Evolutionary conservation across 2,888 invertebrate genomes (phyloP).

Genomic region (Apotomis capreana): DNA sequence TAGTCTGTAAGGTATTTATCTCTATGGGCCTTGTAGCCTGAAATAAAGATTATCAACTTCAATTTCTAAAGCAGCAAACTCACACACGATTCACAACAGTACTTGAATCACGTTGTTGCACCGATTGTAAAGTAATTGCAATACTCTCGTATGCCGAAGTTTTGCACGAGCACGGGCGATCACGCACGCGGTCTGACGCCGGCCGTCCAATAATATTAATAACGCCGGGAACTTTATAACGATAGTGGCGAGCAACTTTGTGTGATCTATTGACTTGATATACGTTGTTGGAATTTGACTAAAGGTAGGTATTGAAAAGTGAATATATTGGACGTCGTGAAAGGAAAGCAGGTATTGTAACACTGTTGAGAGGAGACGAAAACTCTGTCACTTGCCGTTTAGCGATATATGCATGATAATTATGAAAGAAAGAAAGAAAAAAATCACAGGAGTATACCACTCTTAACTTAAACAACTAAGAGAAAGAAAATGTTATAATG

Average conservation of each 20-base stretch:
- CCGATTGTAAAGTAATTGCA: constrained; percentile 30
- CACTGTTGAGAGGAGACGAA: too few relatives aligned
- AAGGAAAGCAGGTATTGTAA: too few relatives aligned
- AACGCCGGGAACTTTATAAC: constrained; percentile 27
- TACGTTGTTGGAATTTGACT: not conserved
- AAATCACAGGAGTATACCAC: too few relatives aligned
- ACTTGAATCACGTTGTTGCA: constrained; percentile 27
- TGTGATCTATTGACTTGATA: constrained; percentile 4
- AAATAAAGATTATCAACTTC: too few relatives aligned
- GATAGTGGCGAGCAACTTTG: constrained; percentile 24
- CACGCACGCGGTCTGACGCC: constrained; percentile 7
- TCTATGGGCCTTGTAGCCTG: too few relatives aligned
- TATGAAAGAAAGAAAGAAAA: too few relatives aligned
- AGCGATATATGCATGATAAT: too few relatives aligned
- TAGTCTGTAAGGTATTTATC: too few relatives aligned
- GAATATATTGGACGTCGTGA: too few relatives aligned
- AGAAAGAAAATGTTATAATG: too few relatives aligned
- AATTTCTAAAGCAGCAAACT: not conserved
- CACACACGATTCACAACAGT: not conserved
- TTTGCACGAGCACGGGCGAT: not conserved
- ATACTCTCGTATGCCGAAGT: constrained; percentile 1
- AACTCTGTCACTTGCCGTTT: too few relatives aligned
- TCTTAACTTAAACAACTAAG: too few relatives aligned
- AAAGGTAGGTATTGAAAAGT: not conserved
- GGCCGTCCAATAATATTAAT: constrained; percentile 29